A percentile compares a stretch with the other conserved stretches of the same genome.
phyloP scores from a whole-genome alignment of 2,113 vertebrate genomes.

The Platysternon megacephalum region DNA sequence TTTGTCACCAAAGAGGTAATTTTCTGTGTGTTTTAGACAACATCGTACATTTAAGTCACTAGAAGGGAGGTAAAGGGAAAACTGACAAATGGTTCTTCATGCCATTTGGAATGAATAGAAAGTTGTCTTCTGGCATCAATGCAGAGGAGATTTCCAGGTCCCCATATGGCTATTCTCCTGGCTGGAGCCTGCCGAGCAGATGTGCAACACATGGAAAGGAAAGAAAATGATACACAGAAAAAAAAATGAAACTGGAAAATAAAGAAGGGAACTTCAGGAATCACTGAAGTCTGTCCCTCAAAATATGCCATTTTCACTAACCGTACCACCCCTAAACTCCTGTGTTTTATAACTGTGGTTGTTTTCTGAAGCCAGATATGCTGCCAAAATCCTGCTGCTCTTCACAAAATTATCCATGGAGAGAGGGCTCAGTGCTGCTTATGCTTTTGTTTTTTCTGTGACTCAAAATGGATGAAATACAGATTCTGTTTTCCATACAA shows the following conservation, averaged over 20 bases:
- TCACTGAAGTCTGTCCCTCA: constrained; percentile 5
- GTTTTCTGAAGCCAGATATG: constrained; percentile 29
- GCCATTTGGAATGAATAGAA: constrained; percentile 69
- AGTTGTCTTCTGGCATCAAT: constrained; percentile 64
- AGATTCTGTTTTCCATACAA: constrained; percentile 67
- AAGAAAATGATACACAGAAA: constrained; percentile 47
- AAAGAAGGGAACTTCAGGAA: constrained; percentile 48
- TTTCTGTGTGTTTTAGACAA: constrained; percentile 29
- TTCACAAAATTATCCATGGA: constrained; percentile 49
- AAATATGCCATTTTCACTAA: constrained; percentile 14
- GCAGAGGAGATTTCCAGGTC: constrained; percentile 61
- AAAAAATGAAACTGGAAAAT: constrained; percentile 46
- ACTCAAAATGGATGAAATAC: constrained; percentile 44
- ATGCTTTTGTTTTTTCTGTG: constrained; percentile 55
- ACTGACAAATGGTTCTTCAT: constrained; percentile 41
- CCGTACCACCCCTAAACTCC: neutral
- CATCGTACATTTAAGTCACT: neutral
- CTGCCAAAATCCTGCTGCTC: constrained; percentile 44
- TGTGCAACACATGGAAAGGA: constrained; percentile 65
- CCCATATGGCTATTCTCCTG: constrained; percentile 72
- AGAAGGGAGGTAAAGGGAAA: constrained; percentile 33
- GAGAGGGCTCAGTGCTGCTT: neutral
- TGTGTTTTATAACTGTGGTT: constrained; percentile 28
- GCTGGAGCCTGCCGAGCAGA: constrained; percentile 49
- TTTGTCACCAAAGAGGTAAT: constrained; percentile 7